Evolutionary conservation across 2,113 vertebrate species (phyloP).

Genomic region (Myiozetetes cayanensis): DNA sequence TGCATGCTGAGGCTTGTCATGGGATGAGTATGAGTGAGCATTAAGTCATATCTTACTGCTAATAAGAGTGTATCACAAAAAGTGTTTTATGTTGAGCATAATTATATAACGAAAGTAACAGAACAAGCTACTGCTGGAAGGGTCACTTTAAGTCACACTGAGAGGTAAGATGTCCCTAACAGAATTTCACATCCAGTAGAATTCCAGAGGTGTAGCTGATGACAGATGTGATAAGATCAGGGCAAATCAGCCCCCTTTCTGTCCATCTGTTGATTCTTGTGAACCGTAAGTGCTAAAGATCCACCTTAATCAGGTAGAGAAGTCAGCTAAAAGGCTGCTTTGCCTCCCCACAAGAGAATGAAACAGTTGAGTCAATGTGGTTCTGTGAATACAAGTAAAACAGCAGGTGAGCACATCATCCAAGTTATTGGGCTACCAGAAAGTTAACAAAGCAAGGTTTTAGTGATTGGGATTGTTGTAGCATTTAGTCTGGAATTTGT

Average conservation of each 20-base stretch:
- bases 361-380: neutral
- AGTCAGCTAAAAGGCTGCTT: neutral
- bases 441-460: neutral
- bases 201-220: neutral
- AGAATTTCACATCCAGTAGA: neutral
- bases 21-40: neutral
- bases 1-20: neutral
- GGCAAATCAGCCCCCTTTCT: neutral
- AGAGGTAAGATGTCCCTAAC: neutral
- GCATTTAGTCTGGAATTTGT: neutral
- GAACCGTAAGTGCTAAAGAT: neutral
- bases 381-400: neutral
- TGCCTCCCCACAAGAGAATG: neutral
- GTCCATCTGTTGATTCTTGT: rapidly evolving
- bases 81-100: neutral
- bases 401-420: neutral
- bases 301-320: neutral
- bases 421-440: neutral
- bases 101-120: neutral
- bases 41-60: neutral
- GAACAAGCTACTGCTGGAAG: neutral
- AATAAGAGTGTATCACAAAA: neutral
- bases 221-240: neutral
- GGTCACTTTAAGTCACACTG: neutral
- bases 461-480: neutral